A percentile compares a stretch with the other conserved stretches of the same genome.
Conservation (phyloP, 2,888 invertebrate species). For the Rutpela maculata region DNA sequence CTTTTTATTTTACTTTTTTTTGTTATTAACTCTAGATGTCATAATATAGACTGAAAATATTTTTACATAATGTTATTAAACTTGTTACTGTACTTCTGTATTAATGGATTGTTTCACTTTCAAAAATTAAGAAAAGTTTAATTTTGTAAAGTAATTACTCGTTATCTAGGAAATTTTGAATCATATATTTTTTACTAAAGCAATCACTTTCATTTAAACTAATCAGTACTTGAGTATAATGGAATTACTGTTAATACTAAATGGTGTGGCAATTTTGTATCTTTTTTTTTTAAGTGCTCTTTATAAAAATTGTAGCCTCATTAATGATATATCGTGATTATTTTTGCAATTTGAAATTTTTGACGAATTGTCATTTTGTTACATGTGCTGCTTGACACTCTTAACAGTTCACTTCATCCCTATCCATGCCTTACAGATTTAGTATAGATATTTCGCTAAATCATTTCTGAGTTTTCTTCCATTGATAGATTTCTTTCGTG, state of each 20-base stretch:
- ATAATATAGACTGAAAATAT: slow-evolving; percentile 70
- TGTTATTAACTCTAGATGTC: slow-evolving; percentile 56
- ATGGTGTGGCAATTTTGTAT: too few relatives aligned
- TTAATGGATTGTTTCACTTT: slow-evolving; percentile 34
- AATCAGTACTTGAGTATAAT: slow-evolving; percentile 2
- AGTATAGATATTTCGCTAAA: too few relatives aligned
- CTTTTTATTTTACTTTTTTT: slow-evolving; percentile 45
- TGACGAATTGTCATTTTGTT: too few relatives aligned
- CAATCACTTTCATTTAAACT: slow-evolving; percentile 1
- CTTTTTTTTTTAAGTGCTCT: too few relatives aligned
- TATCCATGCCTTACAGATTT: too few relatives aligned
- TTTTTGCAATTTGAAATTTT: too few relatives aligned
- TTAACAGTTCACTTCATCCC: too few relatives aligned
- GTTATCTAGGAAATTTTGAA: slow-evolving; percentile 5
- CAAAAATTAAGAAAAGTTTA: background rate
- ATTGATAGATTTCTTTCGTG: too few relatives aligned
- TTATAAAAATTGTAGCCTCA: too few relatives aligned
- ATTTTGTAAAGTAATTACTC: slow-evolving; percentile 26
- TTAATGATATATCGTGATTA: too few relatives aligned
- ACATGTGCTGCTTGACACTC: too few relatives aligned
- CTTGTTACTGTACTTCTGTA: slow-evolving; percentile 56
- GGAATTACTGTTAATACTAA: background rate
- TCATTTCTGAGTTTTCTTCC: too few relatives aligned
- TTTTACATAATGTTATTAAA: slow-evolving; percentile 64
- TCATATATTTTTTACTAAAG: background rate